Percentiles rank a stretch among this genome's conserved stretches.
phyloP scores from a whole-genome alignment of 2,797 vertebrate species.

The Pipistrellus pipistrellus region DNA sequence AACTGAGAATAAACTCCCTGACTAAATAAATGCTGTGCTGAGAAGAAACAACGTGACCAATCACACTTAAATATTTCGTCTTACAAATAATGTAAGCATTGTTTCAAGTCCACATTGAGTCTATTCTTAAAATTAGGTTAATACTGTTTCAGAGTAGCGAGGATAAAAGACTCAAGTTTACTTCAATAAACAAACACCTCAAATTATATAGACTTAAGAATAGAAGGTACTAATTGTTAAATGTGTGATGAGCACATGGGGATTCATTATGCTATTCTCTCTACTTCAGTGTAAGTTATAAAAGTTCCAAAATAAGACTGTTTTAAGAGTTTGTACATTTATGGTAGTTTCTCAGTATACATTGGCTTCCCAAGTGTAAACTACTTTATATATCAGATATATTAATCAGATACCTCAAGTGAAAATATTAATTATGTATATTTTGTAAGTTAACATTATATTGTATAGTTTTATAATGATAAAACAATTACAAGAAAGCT shows the following conservation, averaged over 20 bases:
- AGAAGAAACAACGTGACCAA: conserved; percentile 52
- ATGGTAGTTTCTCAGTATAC: not conserved
- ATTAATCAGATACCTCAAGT: conserved; percentile 33
- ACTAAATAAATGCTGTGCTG: not conserved
- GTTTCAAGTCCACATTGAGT: not conserved
- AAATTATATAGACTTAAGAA: conserved; percentile 34
- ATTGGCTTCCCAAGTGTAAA: conserved; percentile 16
- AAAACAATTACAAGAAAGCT: conserved; percentile 49
- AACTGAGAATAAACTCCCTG: conserved; percentile 50
- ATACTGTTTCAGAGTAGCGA: conserved; percentile 29
- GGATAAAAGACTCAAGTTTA: conserved; percentile 28
- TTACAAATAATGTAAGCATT: conserved; percentile 28
- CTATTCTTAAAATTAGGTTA: conserved; percentile 41
- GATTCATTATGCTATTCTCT: not conserved
- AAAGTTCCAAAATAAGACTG: conserved; percentile 47
- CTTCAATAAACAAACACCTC: conserved; percentile 59
- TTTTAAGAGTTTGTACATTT: conserved; percentile 27
- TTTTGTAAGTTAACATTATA: conserved; percentile 47
- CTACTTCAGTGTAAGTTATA: conserved; percentile 11
- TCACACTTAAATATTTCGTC: conserved; percentile 41
- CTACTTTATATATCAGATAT: conserved; percentile 56
- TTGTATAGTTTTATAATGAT: conserved; percentile 31
- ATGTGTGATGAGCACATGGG: not conserved
- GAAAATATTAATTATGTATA: conserved; percentile 17
- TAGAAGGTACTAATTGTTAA: not conserved